Evolutionary conservation across 2,888 invertebrate species (phyloP).

Genomic region (Lepidonotus clava): DNA sequence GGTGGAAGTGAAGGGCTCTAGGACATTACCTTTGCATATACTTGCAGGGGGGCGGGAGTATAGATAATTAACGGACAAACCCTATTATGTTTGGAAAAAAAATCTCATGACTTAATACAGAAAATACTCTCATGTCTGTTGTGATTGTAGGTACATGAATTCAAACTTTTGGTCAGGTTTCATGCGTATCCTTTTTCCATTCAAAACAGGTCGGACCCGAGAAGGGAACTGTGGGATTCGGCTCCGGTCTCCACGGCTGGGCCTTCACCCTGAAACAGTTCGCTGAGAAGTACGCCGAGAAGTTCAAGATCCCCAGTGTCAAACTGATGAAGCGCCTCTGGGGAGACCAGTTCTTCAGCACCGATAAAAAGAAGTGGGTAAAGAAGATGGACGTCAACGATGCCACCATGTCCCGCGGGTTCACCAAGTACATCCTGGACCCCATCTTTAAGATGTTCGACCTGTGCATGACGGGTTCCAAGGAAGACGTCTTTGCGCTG

Average conservation of each 20-base stretch:
- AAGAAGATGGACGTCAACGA: conserved; percentile 89
- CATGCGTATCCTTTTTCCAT: too few relatives aligned
- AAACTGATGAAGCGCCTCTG: conserved; percentile 97
- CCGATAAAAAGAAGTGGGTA: conserved; percentile 99
- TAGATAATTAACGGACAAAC: too few relatives aligned
- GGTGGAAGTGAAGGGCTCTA: too few relatives aligned
- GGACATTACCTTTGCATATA: too few relatives aligned
- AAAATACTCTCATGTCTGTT: too few relatives aligned
- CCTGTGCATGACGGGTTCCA: conserved; percentile 95
- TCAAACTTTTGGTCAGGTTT: too few relatives aligned
- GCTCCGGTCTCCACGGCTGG: conserved; percentile 99
- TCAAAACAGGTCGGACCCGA: conserved; percentile 94
- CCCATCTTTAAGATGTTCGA: conserved; percentile 97
- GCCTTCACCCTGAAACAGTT: conserved; percentile 99
- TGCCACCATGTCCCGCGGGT: conserved; percentile 86
- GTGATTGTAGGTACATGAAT: too few relatives aligned
- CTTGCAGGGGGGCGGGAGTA: too few relatives aligned
- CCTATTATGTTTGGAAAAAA: too few relatives aligned
- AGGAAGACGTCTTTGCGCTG: conserved; percentile 93
- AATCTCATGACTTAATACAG: too few relatives aligned
- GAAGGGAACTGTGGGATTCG: conserved; percentile 99
- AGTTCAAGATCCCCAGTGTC: conserved; percentile 95
- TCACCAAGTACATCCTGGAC: conserved; percentile 99
- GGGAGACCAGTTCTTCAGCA: conserved; percentile 99
- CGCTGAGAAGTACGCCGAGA: conserved; percentile 98